Evolutionary conservation across 1,140 invertebrate genomes (phyloP).

Genomic region (Drosophila funebris): DNA sequence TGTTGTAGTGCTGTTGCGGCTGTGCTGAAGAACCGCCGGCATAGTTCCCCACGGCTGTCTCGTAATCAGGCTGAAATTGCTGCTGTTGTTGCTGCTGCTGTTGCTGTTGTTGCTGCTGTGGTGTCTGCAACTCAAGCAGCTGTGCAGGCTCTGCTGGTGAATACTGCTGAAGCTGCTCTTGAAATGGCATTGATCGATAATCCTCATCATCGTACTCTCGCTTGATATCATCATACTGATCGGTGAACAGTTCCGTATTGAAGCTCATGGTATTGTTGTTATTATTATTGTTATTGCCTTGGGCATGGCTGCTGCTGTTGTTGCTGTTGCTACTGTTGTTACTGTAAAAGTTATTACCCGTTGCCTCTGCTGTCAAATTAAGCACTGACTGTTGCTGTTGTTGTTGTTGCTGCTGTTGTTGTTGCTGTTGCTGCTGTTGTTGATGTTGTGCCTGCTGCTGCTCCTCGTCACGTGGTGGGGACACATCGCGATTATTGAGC

Average conservation of each 20-base stretch:
- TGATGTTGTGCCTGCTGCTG: conserved; percentile 28
- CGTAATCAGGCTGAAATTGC: conserved; percentile 43
- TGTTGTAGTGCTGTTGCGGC: conserved; percentile 10
- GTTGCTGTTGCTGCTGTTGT: background rate
- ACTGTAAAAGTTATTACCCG: conserved; percentile 24
- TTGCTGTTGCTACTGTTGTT: conserved; percentile 48
- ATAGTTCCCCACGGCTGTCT: conserved; percentile 19
- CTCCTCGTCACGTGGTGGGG: conserved; percentile 58
- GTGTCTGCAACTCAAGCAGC: conserved; percentile 65
- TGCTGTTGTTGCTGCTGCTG: conserved; percentile 58
- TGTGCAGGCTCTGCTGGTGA: conserved; percentile 61
- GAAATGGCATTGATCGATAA: conserved; percentile 62
- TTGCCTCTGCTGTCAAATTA: conserved; percentile 11
- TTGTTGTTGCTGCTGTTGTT: background rate
- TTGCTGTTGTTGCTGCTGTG: conserved; percentile 63
- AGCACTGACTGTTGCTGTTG: conserved; percentile 30
- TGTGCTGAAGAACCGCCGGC: conserved; percentile 1
- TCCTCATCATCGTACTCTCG: conserved; percentile 74
- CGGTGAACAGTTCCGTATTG: conserved; percentile 72
- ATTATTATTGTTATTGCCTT: conserved; percentile 46
- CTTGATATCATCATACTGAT: conserved; percentile 73
- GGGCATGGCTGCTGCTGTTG: conserved; percentile 28
- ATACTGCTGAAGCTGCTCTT: conserved; percentile 71
- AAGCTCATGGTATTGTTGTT: conserved; percentile 53
- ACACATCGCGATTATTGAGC: conserved; percentile 72